phyloP scores from a whole-genome alignment of 2,797 vertebrate species.

The Diplodus sargus region DNA sequence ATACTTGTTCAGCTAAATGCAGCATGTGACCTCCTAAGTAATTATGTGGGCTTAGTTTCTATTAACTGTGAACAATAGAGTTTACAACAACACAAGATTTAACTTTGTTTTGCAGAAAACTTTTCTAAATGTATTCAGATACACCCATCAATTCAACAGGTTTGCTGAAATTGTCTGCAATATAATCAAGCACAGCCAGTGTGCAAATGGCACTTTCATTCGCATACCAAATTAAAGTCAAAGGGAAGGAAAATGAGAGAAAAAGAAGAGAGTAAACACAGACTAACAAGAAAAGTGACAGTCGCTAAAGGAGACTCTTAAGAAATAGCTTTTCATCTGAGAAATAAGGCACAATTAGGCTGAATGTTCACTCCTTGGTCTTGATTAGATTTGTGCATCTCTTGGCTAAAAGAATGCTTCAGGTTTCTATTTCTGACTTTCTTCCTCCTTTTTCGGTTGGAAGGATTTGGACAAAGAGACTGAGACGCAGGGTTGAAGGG shows the following conservation, averaged over 20 bases:
- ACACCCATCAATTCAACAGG: constrained; percentile 11
- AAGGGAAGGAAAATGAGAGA: constrained; percentile 35
- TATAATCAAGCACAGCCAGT: constrained; percentile 5
- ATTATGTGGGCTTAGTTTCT: neutral
- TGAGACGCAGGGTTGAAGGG: constrained; percentile 19
- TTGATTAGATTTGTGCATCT: constrained; percentile 55
- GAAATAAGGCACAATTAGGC: constrained; percentile 55
- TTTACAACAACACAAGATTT: constrained; percentile 4
- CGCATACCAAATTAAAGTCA: constrained; percentile 35
- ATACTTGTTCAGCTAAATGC: constrained; percentile 16
- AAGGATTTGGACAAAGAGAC: constrained; percentile 51
- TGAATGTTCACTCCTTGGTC: constrained; percentile 43
- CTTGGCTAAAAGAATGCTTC: constrained; percentile 24
- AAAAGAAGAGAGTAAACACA: constrained; percentile 39
- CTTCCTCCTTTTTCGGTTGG: constrained; percentile 19
- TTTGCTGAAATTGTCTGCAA: constrained; percentile 33
- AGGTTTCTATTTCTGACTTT: constrained; percentile 52
- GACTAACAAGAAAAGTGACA: constrained; percentile 47
- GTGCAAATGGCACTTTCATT: constrained; percentile 35
- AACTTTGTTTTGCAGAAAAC: constrained; percentile 10
- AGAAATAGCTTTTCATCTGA: constrained; percentile 49
- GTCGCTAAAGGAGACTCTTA: constrained; percentile 23
- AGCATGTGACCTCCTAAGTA: constrained; percentile 8
- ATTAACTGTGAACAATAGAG: neutral
- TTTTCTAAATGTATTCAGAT: constrained; percentile 34